These are phyloP conservation scores for Danionella cerebrum DNA, from an alignment of 2,113 vertebrate species.

Conservation along the genomic window DNA sequence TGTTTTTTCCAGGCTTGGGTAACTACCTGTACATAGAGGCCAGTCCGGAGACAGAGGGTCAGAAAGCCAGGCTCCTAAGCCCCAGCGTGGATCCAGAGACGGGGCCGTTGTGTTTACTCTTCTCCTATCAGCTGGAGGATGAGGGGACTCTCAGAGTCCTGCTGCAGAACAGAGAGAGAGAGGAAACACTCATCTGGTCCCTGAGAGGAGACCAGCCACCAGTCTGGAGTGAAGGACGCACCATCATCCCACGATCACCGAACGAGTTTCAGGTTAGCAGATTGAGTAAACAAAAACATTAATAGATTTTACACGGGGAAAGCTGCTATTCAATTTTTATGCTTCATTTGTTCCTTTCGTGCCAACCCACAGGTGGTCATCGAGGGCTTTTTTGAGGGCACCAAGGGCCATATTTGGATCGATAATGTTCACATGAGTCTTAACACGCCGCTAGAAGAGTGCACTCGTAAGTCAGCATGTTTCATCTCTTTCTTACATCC, in stretches of 20 bases:
- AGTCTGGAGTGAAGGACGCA: constrained; percentile 85
- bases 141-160: constrained; percentile 76
- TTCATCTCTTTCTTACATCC: neutral
- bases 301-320: no score
- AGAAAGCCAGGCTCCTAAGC: constrained; percentile 78
- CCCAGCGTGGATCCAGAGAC: constrained; percentile 71
- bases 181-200: constrained; percentile 82
- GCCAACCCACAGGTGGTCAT: constrained; percentile 78
- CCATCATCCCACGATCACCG: constrained; percentile 84
- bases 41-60: constrained; percentile 69
- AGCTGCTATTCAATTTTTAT: no score
- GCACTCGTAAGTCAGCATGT: constrained; percentile 77
- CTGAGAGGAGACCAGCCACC: constrained; percentile 77
- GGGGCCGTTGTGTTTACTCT: constrained; percentile 83
- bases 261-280: constrained; percentile 76
- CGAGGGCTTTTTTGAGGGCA: constrained; percentile 79
- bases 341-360: neutral
- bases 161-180: constrained; percentile 70
- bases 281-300: no score
- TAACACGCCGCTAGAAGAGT: constrained; percentile 78
- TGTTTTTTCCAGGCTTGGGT: constrained; percentile 62
- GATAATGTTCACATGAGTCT: constrained; percentile 85
- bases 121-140: constrained; percentile 81
- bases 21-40: constrained; percentile 79
- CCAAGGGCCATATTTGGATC: constrained; percentile 81